These are phyloP conservation scores for Aphis gossypii DNA, from an alignment of 1,140 invertebrate genomes.

Conservation along the genomic window DNA sequence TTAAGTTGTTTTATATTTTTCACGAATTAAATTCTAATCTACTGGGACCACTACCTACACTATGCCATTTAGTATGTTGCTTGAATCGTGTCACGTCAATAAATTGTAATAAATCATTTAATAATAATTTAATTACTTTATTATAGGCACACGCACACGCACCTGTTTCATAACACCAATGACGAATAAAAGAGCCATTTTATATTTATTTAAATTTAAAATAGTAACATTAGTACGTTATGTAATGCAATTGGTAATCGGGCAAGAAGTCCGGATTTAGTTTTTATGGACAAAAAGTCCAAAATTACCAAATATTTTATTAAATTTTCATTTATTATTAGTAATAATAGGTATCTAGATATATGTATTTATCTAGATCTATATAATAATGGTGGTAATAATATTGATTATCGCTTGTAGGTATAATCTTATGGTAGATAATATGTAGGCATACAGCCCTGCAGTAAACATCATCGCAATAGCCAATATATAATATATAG, in stretches of 20 bases:
- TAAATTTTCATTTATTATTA: too few relatives aligned
- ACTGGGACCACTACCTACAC: not conserved
- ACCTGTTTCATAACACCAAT: not conserved
- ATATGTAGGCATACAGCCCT: too few relatives aligned
- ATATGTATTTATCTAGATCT: too few relatives aligned
- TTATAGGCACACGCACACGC: not conserved
- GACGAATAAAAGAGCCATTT: not conserved
- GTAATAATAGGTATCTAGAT: too few relatives aligned
- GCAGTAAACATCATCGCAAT: too few relatives aligned
- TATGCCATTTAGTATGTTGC: not conserved
- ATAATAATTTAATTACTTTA: not conserved
- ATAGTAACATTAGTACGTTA: not conserved
- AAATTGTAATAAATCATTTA: not conserved
- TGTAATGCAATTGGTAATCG: not conserved
- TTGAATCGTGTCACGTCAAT: not conserved
- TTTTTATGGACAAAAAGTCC: too few relatives aligned
- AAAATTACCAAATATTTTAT: too few relatives aligned
- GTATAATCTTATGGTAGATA: too few relatives aligned
- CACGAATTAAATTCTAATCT: not conserved
- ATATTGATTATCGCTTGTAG: too few relatives aligned
- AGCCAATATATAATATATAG: too few relatives aligned
- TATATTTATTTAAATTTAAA: not conserved
- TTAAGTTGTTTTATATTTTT: not conserved
- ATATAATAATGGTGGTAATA: too few relatives aligned
- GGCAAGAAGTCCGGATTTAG: too few relatives aligned